These are phyloP conservation scores for Aeoliscus strigatus DNA, from an alignment of 2,797 vertebrate species.

Conservation along the genomic window DNA sequence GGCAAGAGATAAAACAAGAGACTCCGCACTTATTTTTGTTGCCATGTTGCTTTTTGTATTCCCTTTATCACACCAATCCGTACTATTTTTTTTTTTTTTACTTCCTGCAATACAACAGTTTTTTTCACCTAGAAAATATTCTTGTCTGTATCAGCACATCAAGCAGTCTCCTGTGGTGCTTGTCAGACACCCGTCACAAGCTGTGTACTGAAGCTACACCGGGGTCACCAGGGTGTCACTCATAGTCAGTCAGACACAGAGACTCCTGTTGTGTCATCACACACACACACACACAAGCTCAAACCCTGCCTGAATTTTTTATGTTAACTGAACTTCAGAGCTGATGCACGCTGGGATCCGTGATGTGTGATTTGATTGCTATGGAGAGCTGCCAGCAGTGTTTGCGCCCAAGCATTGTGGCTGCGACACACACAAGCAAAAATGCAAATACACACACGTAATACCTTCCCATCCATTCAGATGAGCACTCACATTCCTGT, in stretches of 20 bases:
- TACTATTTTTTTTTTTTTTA: neutral
- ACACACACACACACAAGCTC: neutral
- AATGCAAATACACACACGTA: constrained; percentile 1
- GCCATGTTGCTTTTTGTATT: constrained; percentile 2
- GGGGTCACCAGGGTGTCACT: constrained; percentile 55
- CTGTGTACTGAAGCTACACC: constrained; percentile 28
- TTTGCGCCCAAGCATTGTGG: constrained; percentile 30
- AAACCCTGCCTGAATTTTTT: constrained; percentile 28
- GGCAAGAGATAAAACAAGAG: constrained; percentile 7
- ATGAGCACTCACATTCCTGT: constrained; percentile 35
- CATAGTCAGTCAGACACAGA: constrained; percentile 4
- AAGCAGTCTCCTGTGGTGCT: constrained; percentile 54
- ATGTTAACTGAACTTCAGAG: constrained; percentile 47
- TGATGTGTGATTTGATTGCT: constrained; percentile 59
- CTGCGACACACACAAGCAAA: constrained; percentile 30
- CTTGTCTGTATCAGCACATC: constrained; percentile 68
- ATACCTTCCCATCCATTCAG: constrained; percentile 38
- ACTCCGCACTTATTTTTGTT: neutral
- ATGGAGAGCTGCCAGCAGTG: constrained; percentile 62
- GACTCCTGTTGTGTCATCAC: constrained; percentile 2
- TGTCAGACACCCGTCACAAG: constrained; percentile 61
- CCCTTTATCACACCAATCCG: neutral
- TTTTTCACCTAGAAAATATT: constrained; percentile 38
- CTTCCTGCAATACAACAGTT: neutral
- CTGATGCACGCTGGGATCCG: constrained; percentile 22